Evolutionary conservation across 2,113 vertebrate genomes (phyloP), one percentile per base, ranked within the genome.

Genomic region (Calonectris borealis): DNA sequence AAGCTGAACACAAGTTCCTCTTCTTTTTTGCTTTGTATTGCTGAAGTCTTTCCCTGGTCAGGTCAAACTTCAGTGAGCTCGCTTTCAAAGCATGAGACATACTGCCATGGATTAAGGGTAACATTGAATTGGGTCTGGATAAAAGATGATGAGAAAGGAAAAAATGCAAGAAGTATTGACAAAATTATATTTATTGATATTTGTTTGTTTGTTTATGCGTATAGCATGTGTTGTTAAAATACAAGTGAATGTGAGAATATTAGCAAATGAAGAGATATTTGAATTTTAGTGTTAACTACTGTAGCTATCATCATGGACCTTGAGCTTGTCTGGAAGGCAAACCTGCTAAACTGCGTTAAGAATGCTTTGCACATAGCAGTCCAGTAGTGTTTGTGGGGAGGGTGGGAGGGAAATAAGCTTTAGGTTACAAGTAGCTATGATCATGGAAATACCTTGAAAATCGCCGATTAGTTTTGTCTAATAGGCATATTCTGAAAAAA

Each of bases 361-460:
- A 27, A 46, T 4, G 54, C 20, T 79, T 16, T 16, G 52, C 69
- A 46, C 6, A 2, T 16, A 34, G 27, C 38, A 55, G 68, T 9
- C 46, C 49, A 13, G 83, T 20, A 51, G 60, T 3, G 3, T 46
- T 51, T 21, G 51, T 13, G 62, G 36, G 40, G 49, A 82, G 65
- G 25, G 5, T 4, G 69, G 51, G 64, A 65, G 24, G 34, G 57
- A 11, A 40, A 16, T 1, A 5, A 86, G 79, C 75, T 85, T 12
- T 70, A 38, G 58, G 51, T 73, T 72, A 54, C 62, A 54, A 48
- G 93, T 60, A 38, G 21, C 91, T 90, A 7, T 54, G 83, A 93
- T 81, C 83, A 13, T 5, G 60, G 94, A 58, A 96, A 60, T 55
- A 32, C 78, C 86, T 90, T 68, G 73, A 89, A 94, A 96, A 77